phyloP scores from a whole-genome alignment of 2,797 vertebrate species.

The Falco biarmicus region DNA sequence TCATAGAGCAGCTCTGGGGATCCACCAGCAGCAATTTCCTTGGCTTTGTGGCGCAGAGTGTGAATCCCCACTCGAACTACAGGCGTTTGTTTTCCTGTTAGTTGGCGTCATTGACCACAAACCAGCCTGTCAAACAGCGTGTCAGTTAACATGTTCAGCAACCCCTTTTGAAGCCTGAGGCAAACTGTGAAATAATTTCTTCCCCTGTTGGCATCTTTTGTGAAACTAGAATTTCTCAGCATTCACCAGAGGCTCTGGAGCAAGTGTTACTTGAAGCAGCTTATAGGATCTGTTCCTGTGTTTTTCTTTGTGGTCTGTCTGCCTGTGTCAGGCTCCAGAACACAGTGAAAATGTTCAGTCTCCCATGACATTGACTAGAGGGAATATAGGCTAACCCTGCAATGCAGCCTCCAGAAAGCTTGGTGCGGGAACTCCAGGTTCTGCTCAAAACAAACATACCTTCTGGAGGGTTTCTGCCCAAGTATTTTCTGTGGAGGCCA shows the following conservation, averaged over 20 bases:
- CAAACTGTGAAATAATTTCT: slow-evolving; percentile 52
- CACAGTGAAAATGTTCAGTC: slow-evolving; percentile 46
- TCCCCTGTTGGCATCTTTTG: slow-evolving; percentile 51
- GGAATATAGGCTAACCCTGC: slow-evolving; percentile 29
- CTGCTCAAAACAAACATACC: slow-evolving; percentile 65
- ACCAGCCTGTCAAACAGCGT: slow-evolving; percentile 25
- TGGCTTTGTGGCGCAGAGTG: neutral
- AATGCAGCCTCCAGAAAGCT: neutral
- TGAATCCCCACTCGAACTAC: neutral
- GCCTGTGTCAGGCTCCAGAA: slow-evolving; percentile 56
- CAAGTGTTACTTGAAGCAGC: slow-evolving; percentile 52
- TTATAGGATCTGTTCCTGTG: slow-evolving; percentile 13
- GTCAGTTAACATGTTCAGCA: slow-evolving; percentile 23
- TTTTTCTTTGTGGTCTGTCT: slow-evolving; percentile 65
- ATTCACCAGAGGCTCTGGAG: slow-evolving; percentile 49
- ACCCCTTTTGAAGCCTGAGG: slow-evolving; percentile 24
- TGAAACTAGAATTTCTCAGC: slow-evolving; percentile 46
- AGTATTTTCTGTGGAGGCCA: slow-evolving; percentile 44
- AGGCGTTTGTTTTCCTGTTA: slow-evolving; percentile 33
- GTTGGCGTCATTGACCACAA: neutral
- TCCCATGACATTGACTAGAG: slow-evolving; percentile 20
- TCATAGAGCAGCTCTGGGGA: neutral
- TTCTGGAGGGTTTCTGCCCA: slow-evolving; percentile 48
- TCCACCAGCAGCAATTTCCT: neutral
- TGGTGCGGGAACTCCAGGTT: slow-evolving; percentile 16